Evolutionary conservation across 2,888 invertebrate genomes (phyloP), one percentile per base, ranked within the genome.

Genomic region (Dugesia japonica): DNA sequence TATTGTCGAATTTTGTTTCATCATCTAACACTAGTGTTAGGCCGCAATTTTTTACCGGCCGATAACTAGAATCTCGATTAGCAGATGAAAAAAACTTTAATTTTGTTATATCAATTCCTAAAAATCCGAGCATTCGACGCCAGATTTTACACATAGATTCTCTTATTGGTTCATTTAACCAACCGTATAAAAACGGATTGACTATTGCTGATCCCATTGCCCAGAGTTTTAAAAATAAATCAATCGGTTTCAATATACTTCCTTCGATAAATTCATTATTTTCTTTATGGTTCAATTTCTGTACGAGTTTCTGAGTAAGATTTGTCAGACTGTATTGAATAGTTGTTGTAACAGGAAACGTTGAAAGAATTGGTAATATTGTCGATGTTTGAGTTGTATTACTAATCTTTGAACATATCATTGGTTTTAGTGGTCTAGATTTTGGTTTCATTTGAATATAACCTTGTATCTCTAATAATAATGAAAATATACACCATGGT

Each of bases 111-210:
- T 56, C 23, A 20, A 56, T 56, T 56, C 56, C 56, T 13, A 56
- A 56, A 56, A 56, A 56, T n/a, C 71, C 27, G 15, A 75, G 31
- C 1, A 75, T 38, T 75, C 75, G 42, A 4, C 75, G 23, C 75
- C 75, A 75, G 23, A 75, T 26, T 20, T 71, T 42, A 42, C 42
- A 56, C 75, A 76, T 76, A 1, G 72, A 72, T 26, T 76, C 76
- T 7, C 71, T 38, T 56, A 77, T 71, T 1, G 77, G 71, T 27
- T 78, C 78, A 26, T 73, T 78, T 1, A 78, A 33, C 78, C 77
- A 77, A 71, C 77, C 77, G 28, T 77, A 77, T 7, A 77, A 76
- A 78, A 78, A 77, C 26, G 77, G 77, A 33, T 77, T 77, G 9
- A 77, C 42, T 20, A 56, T 71, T n/a, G 75, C 74, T 4, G 77